Conservation (phyloP, 92 coral and sea anemone species). For the Diadumene lineata region DNA sequence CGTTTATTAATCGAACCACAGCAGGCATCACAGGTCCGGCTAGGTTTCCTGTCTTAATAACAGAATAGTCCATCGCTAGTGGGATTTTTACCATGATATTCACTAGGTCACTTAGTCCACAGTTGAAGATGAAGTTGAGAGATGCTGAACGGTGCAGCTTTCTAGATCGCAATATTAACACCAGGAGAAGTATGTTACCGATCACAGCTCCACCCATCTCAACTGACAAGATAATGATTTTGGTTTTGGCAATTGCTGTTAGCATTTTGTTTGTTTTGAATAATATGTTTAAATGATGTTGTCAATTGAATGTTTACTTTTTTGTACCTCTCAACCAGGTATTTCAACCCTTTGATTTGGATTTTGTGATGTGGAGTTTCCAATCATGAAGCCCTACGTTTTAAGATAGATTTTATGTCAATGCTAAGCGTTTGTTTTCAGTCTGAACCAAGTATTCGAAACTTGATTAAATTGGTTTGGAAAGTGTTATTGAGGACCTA, state of each 20-base stretch:
- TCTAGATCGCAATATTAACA: background rate
- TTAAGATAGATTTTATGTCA: no score
- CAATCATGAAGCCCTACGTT: no score
- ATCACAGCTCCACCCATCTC: constrained; percentile 5
- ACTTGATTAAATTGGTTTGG: no score
- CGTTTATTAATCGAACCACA: background rate
- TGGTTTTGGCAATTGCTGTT: background rate
- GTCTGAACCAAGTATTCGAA: no score
- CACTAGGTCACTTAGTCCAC: constrained; percentile 5
- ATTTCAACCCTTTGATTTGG: no score
- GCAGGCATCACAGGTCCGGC: background rate
- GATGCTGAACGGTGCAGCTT: constrained; percentile 5
- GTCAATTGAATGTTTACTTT: no score
- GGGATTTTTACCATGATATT: constrained; percentile 1
- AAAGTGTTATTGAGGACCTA: no score
- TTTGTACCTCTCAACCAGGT: no score
- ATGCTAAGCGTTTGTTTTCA: no score
- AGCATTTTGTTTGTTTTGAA: background rate
- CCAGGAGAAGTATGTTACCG: constrained; percentile 9
- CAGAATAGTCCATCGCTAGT: constrained; percentile 1
- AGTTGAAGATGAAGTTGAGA: constrained; percentile 12
- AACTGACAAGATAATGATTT: background rate
- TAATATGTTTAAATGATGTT: background rate
- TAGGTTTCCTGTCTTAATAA: constrained; percentile 8
- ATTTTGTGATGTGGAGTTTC: no score